Evolutionary conservation across 2,113 vertebrate genomes (phyloP).

Genomic region (Cepphus grylle): DNA sequence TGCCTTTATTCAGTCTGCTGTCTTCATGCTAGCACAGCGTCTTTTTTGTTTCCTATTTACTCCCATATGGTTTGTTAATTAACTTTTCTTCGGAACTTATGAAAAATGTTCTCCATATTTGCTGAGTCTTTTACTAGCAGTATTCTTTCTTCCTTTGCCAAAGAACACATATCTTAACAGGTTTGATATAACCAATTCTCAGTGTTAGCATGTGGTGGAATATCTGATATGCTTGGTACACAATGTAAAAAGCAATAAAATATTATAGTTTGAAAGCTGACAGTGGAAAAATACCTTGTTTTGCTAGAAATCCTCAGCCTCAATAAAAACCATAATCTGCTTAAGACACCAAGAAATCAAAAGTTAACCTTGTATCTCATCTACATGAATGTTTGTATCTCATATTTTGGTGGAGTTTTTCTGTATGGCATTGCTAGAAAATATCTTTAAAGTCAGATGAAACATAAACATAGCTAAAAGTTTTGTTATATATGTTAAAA

Average conservation of each 20-base stretch:
- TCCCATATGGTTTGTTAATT: slow-evolving; percentile 30
- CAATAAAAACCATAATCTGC: background rate
- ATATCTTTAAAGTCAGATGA: background rate
- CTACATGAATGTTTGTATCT: background rate
- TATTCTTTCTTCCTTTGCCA: background rate
- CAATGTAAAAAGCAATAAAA: background rate
- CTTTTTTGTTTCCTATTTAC: background rate
- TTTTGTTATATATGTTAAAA: background rate
- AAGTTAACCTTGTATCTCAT: background rate
- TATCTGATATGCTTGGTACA: background rate
- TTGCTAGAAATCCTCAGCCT: background rate
- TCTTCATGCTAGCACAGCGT: background rate
- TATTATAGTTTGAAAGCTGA: background rate
- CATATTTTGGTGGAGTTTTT: background rate
- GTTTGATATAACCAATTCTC: background rate
- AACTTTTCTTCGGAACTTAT: background rate
- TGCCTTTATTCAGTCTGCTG: background rate
- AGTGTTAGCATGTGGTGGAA: background rate
- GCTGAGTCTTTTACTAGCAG: background rate
- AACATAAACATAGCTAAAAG: background rate
- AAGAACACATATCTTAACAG: background rate
- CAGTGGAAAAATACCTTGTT: background rate
- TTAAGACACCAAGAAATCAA: background rate
- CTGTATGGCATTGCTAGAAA: background rate
- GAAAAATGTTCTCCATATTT: background rate